Base-by-base conservation (phyloP, 1,140 invertebrate species). In the Lepidurus arcticus region DNA sequence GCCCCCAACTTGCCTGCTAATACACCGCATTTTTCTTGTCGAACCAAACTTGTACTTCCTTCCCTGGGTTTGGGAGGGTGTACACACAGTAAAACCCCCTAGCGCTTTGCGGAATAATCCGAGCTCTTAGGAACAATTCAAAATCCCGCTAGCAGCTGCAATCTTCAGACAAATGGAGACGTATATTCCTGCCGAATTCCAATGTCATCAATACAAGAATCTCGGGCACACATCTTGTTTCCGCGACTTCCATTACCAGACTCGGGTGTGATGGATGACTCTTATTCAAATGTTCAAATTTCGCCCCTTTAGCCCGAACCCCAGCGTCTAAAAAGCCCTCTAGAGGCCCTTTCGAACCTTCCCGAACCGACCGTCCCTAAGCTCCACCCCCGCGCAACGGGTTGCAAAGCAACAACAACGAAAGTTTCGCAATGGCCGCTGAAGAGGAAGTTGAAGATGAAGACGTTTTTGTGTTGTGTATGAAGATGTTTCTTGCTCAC, bases 161-260 rank as follows among this genome's bases (percentile, higher is more conserved):
- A 65, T 65, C 53, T 65, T 65, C 0, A 34, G 53, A 65, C 53
- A 65, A 65, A 65, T 65, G n/a, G 53, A 65, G 53, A 65, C 53
- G 53, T 65, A 65, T 34, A 34, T 65, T 65, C 21, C 53, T 65
- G 16, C 21, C 53, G 21, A 65, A 65, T 65, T 65, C 53, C 53
- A 65, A 16, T 65, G 53, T 65, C 53, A 65, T 65, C 53, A 65
- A 65, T 65, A 65, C 53, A 65, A 65, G 53, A 65, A 65, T 65
- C 53, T 65, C 53, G 16, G 16, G 13, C 53, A 65, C 53, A 65
- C 53, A 65, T 65, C 53, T 65, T 65, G 53, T 65, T 65, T 65
- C 13, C 53, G 16, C 21, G 53, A 65, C 53, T 65, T 16, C 8
- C 53, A 65, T 65, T 65, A 65, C 53, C 53, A 65, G 53, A 13